Evolutionary conservation across 2,797 vertebrate species (phyloP).

Genomic region (Sciaenops ocellatus): DNA sequence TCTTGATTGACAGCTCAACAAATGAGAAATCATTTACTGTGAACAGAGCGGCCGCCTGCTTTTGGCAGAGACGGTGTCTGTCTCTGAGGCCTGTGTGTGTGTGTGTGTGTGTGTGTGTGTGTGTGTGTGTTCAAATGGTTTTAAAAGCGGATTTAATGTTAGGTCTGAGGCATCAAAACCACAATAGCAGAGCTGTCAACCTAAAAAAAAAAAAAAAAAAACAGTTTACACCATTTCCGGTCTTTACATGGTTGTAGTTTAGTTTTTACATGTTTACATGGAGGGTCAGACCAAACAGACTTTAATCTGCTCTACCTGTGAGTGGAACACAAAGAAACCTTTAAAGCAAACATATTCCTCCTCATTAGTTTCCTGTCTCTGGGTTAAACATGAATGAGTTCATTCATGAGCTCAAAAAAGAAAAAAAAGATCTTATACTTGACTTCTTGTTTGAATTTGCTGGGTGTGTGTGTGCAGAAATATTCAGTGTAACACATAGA

Average conservation of each 20-base stretch:
- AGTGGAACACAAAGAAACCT: slow-evolving; percentile 9
- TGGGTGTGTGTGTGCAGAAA: neutral
- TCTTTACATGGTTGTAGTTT: slow-evolving; percentile 2
- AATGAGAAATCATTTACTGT: slow-evolving; percentile 84
- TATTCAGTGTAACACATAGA: neutral
- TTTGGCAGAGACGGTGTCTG: slow-evolving; percentile 64
- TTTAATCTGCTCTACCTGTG: slow-evolving; percentile 8
- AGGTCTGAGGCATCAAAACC: slow-evolving; percentile 44
- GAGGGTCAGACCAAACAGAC: neutral
- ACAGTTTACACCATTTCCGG: slow-evolving; percentile 25
- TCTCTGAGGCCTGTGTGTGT: slow-evolving; percentile 44
- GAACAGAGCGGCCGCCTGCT: slow-evolving; percentile 67
- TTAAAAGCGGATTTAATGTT: slow-evolving; percentile 49
- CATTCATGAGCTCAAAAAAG: slow-evolving; percentile 7
- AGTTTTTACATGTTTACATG: neutral
- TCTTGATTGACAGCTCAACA: slow-evolving; percentile 81
- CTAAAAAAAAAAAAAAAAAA: neutral
- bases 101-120: slow-evolving; percentile 25
- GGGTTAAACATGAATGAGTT: slow-evolving; percentile 2
- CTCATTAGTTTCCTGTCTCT: slow-evolving; percentile 1
- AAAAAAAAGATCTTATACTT: neutral
- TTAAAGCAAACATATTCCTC: slow-evolving; percentile 6
- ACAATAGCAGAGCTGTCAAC: slow-evolving; percentile 36
- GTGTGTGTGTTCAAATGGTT: slow-evolving; percentile 18
- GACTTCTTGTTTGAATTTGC: slow-evolving; percentile 12